These are phyloP conservation scores for Sarcophilus harrisii DNA, from an alignment of 2,797 vertebrate genomes.

Conservation along the genomic window DNA sequence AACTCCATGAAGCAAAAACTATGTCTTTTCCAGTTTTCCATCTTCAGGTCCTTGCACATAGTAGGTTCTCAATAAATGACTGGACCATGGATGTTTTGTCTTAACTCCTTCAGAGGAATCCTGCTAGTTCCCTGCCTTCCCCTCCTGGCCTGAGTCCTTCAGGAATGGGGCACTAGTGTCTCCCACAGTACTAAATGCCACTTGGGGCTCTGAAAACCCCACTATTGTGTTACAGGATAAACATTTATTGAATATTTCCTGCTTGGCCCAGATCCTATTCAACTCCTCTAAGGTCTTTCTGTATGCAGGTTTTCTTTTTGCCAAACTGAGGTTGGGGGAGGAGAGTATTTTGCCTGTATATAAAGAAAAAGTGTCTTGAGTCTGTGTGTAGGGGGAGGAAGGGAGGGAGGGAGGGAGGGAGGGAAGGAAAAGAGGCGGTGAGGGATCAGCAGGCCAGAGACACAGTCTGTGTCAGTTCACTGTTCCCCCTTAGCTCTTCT, in stretches of 20 bases:
- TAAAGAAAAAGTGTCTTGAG: conserved; percentile 62
- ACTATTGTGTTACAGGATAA: conserved; percentile 65
- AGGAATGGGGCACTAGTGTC: conserved; percentile 25
- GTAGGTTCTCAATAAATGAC: neutral
- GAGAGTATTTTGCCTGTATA: conserved; percentile 67
- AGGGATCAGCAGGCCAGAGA: neutral
- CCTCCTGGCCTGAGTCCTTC: neutral
- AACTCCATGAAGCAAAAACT: neutral
- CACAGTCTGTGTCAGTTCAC: conserved; percentile 79
- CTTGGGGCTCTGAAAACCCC: conserved; percentile 67
- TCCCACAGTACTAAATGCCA: conserved; percentile 19
- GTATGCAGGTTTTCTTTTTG: conserved; percentile 4
- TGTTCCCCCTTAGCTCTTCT: conserved; percentile 78
- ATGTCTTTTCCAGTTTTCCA: neutral
- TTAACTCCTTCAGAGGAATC: neutral
- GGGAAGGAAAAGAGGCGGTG: neutral
- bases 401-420: neutral
- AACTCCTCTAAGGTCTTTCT: conserved; percentile 54
- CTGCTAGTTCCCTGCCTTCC: neutral
- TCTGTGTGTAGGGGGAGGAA: conserved; percentile 39
- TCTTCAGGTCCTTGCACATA: neutral
- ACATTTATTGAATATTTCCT: conserved; percentile 79
- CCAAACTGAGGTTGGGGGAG: conserved; percentile 30
- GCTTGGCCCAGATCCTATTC: conserved; percentile 62
- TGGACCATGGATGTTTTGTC: neutral